Base-by-base conservation (phyloP, 2,888 invertebrate species). In the Horisme vitalbata region DNA sequence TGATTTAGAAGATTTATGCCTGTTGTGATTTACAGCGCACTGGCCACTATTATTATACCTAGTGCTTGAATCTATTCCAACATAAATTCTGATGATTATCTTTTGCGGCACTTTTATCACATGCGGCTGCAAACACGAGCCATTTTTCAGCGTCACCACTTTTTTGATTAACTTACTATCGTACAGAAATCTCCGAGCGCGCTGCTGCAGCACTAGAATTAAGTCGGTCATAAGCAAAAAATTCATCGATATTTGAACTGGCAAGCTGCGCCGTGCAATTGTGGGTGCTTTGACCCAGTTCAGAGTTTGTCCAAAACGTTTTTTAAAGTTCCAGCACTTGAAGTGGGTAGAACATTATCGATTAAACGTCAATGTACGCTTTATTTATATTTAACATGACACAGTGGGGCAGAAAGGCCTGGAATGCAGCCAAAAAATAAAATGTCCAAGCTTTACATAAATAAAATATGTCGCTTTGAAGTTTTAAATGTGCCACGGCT, bases 381-480 rank as follows among this genome's bases (percentile, higher is more conserved):
- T 32, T 50, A 57, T 54, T 54, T 47, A 45, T 50, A 41, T 43
- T 38, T 43, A 37, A 50, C 55, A 55, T 43, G 52, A 55, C 48
- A 46, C 45, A 50, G 51, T 36, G 54, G 24, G 34, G 38, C 39
- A 39, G 50, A 41, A 36, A 48, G 36, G 45, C 49, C 46, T 58
- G 58, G 58, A 55, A 37, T 47, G 45, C 24, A 31, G 55, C 58
- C 58, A 58, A 48, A 45, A 45, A 51, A 55, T 58, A 55, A 55
- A 55, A 53, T 49, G 55, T 53, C 47, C 49, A 54, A 27, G 54
- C 45, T 50, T 54, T 50, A 53, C 48, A 54, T 54, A 54, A 54
- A 55, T 56, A 60, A 53, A 60, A 60, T n/a, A n/a, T n/a, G 46
- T 55, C 55, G 57, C 49, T 46, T 52, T 44, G 53, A 45, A 55